Percentiles rank a stretch among this genome's conserved stretches.
Evolutionary conservation across 2,888 invertebrate genomes (phyloP).

Genomic region (Acronicta psi): DNA sequence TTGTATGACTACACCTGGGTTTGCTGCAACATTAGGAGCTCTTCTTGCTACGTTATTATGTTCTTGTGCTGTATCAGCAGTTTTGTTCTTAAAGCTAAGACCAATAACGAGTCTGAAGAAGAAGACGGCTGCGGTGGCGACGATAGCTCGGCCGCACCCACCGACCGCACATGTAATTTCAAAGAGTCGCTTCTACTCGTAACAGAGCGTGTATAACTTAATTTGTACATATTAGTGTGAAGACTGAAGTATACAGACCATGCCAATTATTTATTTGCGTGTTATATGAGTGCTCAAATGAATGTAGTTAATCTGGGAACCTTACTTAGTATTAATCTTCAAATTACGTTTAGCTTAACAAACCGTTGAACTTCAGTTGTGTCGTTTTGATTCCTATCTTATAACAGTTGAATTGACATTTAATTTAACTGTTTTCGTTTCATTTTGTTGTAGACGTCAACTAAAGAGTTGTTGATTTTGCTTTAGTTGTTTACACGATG

Average conservation of each 20-base stretch:
- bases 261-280: slow-evolving; percentile 80
- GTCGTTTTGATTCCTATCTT: slow-evolving; percentile 64
- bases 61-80: slow-evolving; percentile 95
- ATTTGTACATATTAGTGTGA: slow-evolving; percentile 89
- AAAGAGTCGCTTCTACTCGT: slow-evolving; percentile 92
- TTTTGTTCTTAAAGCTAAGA: slow-evolving; percentile 94
- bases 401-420: slow-evolving; percentile 56
- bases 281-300: slow-evolving; percentile 78
- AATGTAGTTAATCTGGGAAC: slow-evolving; percentile 59
- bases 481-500: slow-evolving; percentile 44
- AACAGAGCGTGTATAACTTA: slow-evolving; percentile 79
- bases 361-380: slow-evolving; percentile 67
- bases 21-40: slow-evolving; percentile 95
- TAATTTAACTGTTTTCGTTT: slow-evolving; percentile 42
- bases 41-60: slow-evolving; percentile 94
- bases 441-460: slow-evolving; percentile 30
- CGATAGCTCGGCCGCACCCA: slow-evolving; percentile 84
- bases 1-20: slow-evolving; percentile 98
- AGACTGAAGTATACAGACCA: slow-evolving; percentile 86
- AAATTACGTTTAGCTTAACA: slow-evolving; percentile 53
- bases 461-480: slow-evolving; percentile 42
- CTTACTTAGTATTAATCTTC: slow-evolving; percentile 55
- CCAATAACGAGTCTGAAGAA: slow-evolving; percentile 90
- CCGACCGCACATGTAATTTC: slow-evolving; percentile 84
- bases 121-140: slow-evolving; percentile 86